phyloP scores from a whole-genome alignment of 2,888 invertebrate genomes.

The Nebria salina region DNA sequence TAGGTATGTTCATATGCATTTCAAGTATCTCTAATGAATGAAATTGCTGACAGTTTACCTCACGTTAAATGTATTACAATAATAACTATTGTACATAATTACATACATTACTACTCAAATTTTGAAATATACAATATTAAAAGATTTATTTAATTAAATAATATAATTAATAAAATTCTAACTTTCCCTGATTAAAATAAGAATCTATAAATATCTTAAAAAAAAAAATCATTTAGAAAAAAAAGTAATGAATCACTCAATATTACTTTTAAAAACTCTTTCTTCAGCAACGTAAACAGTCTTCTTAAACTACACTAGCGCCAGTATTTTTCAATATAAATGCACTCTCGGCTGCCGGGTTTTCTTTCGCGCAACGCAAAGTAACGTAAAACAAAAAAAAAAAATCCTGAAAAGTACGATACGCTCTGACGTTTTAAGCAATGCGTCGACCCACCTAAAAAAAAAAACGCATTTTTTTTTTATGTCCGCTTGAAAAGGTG shows the following conservation, averaged over 20 bases:
- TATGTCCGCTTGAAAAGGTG: background rate
- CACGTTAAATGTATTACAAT: no score
- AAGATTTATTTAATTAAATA: no score
- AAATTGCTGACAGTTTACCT: background rate
- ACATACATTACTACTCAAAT: no score
- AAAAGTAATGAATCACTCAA: constrained; percentile 9
- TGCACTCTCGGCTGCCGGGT: constrained; percentile 1
- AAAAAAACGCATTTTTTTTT: background rate
- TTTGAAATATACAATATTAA: no score
- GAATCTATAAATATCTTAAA: no score
- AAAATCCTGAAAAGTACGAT: background rate
- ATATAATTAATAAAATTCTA: no score
- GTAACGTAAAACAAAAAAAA: background rate
- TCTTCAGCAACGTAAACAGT: background rate
- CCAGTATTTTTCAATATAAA: constrained; percentile 16
- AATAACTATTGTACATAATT: no score
- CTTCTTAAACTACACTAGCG: no score
- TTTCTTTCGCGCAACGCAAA: constrained; percentile 6
- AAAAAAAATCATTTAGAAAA: no score
- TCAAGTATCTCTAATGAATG: background rate
- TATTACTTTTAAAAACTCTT: background rate
- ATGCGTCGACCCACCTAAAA: background rate
- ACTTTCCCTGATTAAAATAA: no score
- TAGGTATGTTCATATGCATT: background rate
- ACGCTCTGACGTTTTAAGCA: background rate